Evolutionary conservation across 2,797 vertebrate species (phyloP).

Genomic region (Chromis chromis): DNA sequence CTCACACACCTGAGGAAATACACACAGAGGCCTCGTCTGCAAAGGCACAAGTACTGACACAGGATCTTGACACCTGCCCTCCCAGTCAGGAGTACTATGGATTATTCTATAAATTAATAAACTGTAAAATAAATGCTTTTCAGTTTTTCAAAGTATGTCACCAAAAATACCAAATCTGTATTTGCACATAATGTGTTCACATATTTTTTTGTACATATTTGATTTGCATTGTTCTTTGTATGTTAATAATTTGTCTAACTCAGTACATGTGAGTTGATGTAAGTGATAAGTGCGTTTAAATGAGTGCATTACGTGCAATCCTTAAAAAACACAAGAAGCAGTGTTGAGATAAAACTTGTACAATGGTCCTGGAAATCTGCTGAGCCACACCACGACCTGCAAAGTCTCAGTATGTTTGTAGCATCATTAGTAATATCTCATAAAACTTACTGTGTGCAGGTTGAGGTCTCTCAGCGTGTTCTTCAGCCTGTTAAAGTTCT

Average conservation of each 20-base stretch:
- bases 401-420: no score
- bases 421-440: background rate
- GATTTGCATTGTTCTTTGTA: no score
- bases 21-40: background rate
- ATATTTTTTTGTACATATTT: no score
- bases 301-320: no score
- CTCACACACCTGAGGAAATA: constrained; percentile 91
- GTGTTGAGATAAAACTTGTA: background rate
- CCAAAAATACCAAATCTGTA: background rate
- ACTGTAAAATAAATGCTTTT: no score
- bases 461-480: constrained; percentile 93
- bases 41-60: background rate
- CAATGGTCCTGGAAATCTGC: no score
- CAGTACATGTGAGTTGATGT: no score
- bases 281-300: no score
- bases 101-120: background rate
- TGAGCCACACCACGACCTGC: no score
- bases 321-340: background rate
- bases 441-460: constrained; percentile 91
- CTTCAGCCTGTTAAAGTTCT: constrained; percentile 96
- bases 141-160: no score
- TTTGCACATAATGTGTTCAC: no score
- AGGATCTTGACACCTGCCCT: background rate
- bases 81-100: background rate
- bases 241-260: no score